Conservation (phyloP, 2,888 invertebrate species). For the Physocephala rufipes region DNA sequence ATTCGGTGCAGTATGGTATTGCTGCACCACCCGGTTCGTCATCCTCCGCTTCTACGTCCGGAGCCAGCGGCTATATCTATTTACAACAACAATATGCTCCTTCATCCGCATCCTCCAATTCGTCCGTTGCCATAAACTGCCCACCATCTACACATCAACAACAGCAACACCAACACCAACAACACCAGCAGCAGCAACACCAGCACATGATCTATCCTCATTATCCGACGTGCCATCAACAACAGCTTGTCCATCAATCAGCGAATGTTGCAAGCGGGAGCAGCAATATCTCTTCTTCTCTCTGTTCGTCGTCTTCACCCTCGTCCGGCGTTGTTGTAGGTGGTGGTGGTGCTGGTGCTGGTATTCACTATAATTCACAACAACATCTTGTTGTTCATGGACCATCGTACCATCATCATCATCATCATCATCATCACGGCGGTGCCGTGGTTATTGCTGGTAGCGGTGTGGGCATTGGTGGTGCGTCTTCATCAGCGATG, state of each 20-base stretch:
- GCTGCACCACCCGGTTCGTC: conserved; percentile 55
- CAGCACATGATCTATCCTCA: conserved; percentile 59
- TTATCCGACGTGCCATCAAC: conserved; percentile 64
- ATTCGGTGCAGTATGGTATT: conserved; percentile 62
- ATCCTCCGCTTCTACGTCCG: conserved; percentile 50
- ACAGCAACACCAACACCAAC: conserved; percentile 41
- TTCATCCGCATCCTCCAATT: conserved; percentile 47
- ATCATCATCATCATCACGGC: conserved; percentile 61
- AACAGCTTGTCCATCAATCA: conserved; percentile 50
- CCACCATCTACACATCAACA: conserved; percentile 47
- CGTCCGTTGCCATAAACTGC: conserved; percentile 52
- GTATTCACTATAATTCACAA: conserved; percentile 50
- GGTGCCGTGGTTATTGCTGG: conserved; percentile 65
- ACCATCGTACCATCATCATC: conserved; percentile 59
- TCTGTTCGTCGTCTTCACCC: conserved; percentile 33
- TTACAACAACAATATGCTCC: conserved; percentile 64
- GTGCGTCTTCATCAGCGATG: conserved; percentile 49
- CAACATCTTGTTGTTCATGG: conserved; percentile 40
- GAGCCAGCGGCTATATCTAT: conserved; percentile 62
- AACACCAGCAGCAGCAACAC: conserved; percentile 48
- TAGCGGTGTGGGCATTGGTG: conserved; percentile 58
- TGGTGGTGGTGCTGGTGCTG: conserved; percentile 41
- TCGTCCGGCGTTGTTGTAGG: conserved; percentile 37
- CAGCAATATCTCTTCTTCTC: conserved; percentile 32
- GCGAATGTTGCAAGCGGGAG: conserved; percentile 37